Evolutionary conservation across 1,140 invertebrate genomes (phyloP), one percentile per base, ranked within the genome.

Genomic region (Drosophila fuyamai): DNA sequence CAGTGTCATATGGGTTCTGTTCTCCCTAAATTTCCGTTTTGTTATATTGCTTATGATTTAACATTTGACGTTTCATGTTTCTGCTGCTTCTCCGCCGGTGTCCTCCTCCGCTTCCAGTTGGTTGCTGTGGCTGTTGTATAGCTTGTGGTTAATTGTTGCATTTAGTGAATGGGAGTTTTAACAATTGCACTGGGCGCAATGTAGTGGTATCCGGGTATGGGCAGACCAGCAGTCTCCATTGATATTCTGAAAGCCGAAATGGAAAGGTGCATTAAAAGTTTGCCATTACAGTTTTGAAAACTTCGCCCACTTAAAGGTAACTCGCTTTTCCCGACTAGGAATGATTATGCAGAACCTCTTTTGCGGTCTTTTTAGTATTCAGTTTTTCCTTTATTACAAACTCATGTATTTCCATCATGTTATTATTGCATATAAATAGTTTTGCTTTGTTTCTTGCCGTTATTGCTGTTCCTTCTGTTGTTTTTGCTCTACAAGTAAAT

Each of bases 121-220:
- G 75, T 55, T 40, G 43, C 29, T 71, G 38, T 65, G 53, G 55
- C 75, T 63, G 74, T 60, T 72, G 50, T 51, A n/a, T 66, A 53
- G 44, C 44, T 68, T 50, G 47, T 47, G 57, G 35, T 80, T 75
- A 66, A 65, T 72, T 71, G 65, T 71, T 73, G 71, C 77, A 93
- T 93, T 96, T 96, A 97, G 94, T 98, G 97, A 92, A 97, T 97
- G 78, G 96, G 96, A 72, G 97, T 96, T 93, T 97, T 97, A 84
- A 98, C 96, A 93, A 98, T 97, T 94, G 97, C 96, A 94, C 97
- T 97, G 57, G 97, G 97, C 79, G 97, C 95, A 93, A 98, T 96
- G 94, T 97, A 97, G 93, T 97, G 97, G 94, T 97, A 98, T 65
- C 96, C 96, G 70, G 96, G 96, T 94, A 98, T 95, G 85, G 96